phyloP scores from a whole-genome alignment of 2,888 invertebrate genomes.

The Adelphocoris suturalis region DNA sequence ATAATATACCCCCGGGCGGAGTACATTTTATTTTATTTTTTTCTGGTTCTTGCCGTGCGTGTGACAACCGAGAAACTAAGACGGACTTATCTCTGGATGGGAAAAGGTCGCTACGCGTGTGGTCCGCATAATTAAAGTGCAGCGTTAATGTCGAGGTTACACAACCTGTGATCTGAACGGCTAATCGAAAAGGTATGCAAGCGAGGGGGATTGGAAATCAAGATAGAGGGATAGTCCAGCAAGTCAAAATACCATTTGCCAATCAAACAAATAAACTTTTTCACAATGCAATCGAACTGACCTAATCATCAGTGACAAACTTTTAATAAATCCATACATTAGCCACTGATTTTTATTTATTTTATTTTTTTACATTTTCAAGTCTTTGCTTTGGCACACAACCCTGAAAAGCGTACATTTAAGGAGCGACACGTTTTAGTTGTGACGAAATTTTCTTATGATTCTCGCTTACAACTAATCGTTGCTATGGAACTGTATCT shows the following conservation, averaged over 20 bases:
- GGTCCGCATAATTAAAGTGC: constrained; percentile 50
- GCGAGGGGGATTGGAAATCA: not conserved
- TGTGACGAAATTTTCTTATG: no score
- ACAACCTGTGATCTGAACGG: not conserved
- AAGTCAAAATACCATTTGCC: not conserved
- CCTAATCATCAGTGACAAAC: no score
- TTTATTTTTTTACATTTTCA: no score
- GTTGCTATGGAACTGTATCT: no score
- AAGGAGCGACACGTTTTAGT: no score
- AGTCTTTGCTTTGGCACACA: no score
- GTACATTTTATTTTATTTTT: constrained; percentile 12
- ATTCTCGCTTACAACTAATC: no score
- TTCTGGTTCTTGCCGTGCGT: not conserved
- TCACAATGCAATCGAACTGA: no score
- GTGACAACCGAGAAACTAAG: constrained; percentile 50
- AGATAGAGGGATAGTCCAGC: not conserved
- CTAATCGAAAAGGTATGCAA: constrained; percentile 17
- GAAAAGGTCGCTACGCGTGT: constrained; percentile 53
- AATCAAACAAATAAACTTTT: no score
- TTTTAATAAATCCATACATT: no score
- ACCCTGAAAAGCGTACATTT: no score
- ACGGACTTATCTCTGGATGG: constrained; percentile 1
- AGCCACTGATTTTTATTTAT: no score
- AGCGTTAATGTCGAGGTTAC: constrained; percentile 26
- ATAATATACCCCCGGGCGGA: constrained; percentile 28